These are phyloP conservation scores for Solenodon paradoxus DNA, from an alignment of 2,113 vertebrate species.

Conservation along the genomic window DNA sequence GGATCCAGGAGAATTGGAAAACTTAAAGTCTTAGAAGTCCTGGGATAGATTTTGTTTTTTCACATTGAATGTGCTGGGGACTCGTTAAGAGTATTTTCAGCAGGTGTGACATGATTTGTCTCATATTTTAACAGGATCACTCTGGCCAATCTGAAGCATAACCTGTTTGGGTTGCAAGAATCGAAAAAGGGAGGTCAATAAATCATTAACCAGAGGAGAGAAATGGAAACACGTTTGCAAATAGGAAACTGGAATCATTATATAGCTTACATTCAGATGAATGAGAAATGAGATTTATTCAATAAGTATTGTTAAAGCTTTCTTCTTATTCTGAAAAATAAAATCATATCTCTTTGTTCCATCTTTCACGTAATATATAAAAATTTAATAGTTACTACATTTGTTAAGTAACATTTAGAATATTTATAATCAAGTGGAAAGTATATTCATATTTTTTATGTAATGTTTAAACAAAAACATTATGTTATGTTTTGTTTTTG, in stretches of 20 bases:
- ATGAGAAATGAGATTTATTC: neutral
- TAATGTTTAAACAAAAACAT: no score
- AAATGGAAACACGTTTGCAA: neutral
- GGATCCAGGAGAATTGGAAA: neutral
- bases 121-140: neutral
- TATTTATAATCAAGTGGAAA: neutral
- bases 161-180: neutral
- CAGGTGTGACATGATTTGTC: neutral
- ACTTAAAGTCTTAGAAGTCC: neutral
- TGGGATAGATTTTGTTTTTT: neutral
- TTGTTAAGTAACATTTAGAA: neutral
- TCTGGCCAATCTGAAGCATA: neutral
- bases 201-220: no score
- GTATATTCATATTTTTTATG: neutral
- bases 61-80: neutral
- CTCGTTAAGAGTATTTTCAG: neutral
- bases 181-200: neutral
- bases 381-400: neutral
- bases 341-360: neutral
- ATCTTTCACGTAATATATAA: no score
- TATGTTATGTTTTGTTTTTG: no score
- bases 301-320: no score
- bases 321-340: neutral
- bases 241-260: neutral
- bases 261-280: neutral